Percentiles rank a stretch among this genome's conserved stretches.
Evolutionary conservation across 2,113 vertebrate species (phyloP).

Genomic region (Tyto alba): DNA sequence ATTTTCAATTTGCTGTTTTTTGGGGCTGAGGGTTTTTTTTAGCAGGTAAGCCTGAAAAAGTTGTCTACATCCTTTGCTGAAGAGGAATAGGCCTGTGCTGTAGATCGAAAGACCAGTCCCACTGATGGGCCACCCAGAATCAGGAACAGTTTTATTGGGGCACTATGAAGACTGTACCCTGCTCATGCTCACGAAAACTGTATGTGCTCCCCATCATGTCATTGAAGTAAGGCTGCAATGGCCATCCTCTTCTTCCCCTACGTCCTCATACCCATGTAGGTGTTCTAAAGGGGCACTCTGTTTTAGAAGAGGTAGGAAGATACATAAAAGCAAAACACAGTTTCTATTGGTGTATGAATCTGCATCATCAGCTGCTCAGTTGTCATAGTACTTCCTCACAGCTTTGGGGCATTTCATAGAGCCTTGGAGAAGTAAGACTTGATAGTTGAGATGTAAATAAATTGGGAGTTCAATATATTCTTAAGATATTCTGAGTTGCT

Average conservation of each 20-base stretch:
- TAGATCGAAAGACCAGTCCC: neutral
- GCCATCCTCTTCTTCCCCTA: neutral
- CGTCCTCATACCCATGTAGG: neutral
- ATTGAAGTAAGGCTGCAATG: neutral
- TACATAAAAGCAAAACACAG: neutral
- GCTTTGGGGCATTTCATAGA: neutral
- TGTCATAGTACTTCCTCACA: neutral
- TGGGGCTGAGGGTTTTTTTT: neutral
- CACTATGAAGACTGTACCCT: neutral
- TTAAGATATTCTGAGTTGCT: neutral
- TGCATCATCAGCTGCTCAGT: neutral
- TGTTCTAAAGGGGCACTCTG: neutral
- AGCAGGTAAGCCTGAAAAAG: neutral
- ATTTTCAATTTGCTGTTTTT: neutral
- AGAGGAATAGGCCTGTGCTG: neutral
- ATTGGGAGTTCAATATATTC: neutral
- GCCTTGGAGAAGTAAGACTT: neutral
- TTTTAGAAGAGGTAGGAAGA: neutral
- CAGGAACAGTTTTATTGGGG: neutral
- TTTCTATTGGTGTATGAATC: neutral
- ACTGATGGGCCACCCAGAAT: neutral
- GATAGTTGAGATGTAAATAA: neutral
- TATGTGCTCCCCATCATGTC: neutral
- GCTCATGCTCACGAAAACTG: neutral
- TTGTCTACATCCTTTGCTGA: neutral